Evolutionary conservation across 2,888 invertebrate genomes (phyloP).

Genomic region (Sarcophaga carnaria): DNA sequence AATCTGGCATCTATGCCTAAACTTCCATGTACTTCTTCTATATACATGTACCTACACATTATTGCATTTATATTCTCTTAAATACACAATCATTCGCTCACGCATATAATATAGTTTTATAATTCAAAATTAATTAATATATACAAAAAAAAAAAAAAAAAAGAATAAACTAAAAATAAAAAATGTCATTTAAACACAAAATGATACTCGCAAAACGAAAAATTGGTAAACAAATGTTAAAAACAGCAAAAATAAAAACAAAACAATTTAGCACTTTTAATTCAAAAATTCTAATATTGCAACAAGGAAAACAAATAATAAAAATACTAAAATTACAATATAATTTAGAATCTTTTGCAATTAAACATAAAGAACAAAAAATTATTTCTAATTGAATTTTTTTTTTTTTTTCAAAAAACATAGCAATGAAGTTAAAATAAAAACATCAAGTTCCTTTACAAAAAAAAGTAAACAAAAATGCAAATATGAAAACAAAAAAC

Average conservation of each 20-base stretch:
- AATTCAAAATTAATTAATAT: slow-evolving; percentile 1
- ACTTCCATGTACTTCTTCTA: no score
- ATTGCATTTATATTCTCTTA: neutral
- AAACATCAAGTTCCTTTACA: slow-evolving; percentile 62
- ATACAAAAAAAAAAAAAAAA: neutral
- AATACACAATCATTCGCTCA: slow-evolving; percentile 14
- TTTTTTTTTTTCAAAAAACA: slow-evolving; percentile 28
- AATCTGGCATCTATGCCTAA: no score
- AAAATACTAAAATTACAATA: no score
- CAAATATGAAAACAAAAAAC: slow-evolving; percentile 23
- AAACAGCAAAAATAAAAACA: slow-evolving; percentile 6
- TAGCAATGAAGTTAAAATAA: slow-evolving; percentile 10
- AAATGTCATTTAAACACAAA: slow-evolving; percentile 41
- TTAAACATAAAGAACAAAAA: no score
- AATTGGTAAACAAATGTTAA: slow-evolving; percentile 36
- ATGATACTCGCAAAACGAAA: slow-evolving; percentile 47
- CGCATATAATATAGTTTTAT: slow-evolving; percentile 38
- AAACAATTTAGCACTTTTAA: slow-evolving; percentile 57
- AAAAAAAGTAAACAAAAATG: slow-evolving; percentile 21
- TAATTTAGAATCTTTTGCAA: no score
- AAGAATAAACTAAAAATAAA: slow-evolving; percentile 3
- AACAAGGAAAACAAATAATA: neutral
- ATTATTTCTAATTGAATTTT: neutral
- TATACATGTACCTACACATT: no score
- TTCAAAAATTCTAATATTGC: slow-evolving; percentile 26